Evolutionary conservation across 2,888 invertebrate species (phyloP).

Genomic region (Copidosoma aretas): DNA sequence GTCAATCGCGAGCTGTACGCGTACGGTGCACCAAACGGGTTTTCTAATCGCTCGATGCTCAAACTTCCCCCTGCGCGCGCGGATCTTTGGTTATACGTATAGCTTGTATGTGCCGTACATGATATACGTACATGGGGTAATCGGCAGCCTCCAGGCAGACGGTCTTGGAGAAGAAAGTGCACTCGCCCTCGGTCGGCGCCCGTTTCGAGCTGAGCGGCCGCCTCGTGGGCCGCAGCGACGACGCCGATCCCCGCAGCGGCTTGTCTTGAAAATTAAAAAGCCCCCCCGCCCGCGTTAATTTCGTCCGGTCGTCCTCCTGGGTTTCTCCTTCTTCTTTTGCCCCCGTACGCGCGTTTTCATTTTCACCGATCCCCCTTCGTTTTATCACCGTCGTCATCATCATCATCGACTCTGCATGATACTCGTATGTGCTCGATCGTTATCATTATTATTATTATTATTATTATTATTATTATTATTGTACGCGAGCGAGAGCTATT

Average conservation of each 20-base stretch:
- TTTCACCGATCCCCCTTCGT: too few species aligned
- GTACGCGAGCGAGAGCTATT: slow-evolving; percentile 5
- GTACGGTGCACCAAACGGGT: not conserved
- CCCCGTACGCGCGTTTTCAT: too few species aligned
- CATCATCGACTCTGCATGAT: too few species aligned
- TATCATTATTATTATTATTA: too few species aligned
- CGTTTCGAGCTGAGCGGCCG: slow-evolving; percentile 53
- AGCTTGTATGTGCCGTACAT: not conserved
- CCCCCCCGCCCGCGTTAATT: not conserved
- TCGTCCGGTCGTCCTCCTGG: too few species aligned
- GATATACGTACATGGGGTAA: slow-evolving; percentile 77
- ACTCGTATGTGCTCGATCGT: too few species aligned
- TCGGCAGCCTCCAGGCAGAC: slow-evolving; percentile 76
- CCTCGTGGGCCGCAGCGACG: slow-evolving; percentile 51
- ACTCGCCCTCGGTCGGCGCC: slow-evolving; percentile 61
- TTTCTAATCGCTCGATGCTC: not conserved
- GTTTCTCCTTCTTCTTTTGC: too few species aligned
- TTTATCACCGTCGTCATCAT: too few species aligned
- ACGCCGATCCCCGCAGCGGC: slow-evolving; percentile 10
- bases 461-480: too few species aligned
- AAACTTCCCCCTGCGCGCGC: too few species aligned
- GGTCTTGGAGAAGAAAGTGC: slow-evolving; percentile 75
- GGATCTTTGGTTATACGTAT: too few species aligned
- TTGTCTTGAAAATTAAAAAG: slow-evolving; percentile 27
- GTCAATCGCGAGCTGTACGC: too few species aligned